Evolutionary conservation across 1,140 invertebrate genomes (phyloP).

Genomic region (Campoletis sonorensis): DNA sequence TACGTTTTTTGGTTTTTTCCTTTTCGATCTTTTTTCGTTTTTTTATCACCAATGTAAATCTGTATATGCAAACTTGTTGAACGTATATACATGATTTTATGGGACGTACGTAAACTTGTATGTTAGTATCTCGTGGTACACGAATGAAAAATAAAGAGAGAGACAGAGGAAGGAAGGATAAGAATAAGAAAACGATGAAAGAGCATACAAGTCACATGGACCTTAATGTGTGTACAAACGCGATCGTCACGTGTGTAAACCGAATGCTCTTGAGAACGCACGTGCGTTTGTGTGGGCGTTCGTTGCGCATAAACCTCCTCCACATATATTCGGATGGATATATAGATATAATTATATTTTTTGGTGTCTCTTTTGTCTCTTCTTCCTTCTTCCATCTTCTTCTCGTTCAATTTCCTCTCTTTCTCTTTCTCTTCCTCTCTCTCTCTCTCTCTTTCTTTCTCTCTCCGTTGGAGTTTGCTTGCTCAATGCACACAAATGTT

Average conservation of each 20-base stretch:
- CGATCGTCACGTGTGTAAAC: slow-evolving; percentile 29
- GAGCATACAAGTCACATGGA: slow-evolving; percentile 14
- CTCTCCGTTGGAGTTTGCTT: background rate
- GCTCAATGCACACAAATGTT: slow-evolving; percentile 40
- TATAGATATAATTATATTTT: background rate
- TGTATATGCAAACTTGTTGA: slow-evolving; percentile 18
- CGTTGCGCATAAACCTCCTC: background rate
- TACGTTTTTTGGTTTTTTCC: background rate
- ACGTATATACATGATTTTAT: background rate
- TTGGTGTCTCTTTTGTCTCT: slow-evolving; percentile 26
- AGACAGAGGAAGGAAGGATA: slow-evolving; percentile 8
- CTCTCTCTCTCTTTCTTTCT: background rate
- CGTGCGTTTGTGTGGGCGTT: slow-evolving; percentile 45
- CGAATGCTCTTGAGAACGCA: slow-evolving; percentile 34
- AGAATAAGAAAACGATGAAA: slow-evolving; percentile 6
- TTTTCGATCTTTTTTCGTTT: background rate
- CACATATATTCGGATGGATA: slow-evolving; percentile 28
- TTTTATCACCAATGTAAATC: background rate
- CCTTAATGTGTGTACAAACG: slow-evolving; percentile 45
- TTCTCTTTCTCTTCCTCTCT: background rate
- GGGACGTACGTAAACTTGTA: slow-evolving; percentile 17
- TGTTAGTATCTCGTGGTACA: background rate
- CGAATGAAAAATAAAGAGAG: no score
- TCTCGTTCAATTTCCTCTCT: slow-evolving; percentile 1
- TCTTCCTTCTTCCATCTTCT: slow-evolving; percentile 27